Conservation (phyloP, 2,888 invertebrate genomes). For the Mesorhabditis spiculigera region DNA sequence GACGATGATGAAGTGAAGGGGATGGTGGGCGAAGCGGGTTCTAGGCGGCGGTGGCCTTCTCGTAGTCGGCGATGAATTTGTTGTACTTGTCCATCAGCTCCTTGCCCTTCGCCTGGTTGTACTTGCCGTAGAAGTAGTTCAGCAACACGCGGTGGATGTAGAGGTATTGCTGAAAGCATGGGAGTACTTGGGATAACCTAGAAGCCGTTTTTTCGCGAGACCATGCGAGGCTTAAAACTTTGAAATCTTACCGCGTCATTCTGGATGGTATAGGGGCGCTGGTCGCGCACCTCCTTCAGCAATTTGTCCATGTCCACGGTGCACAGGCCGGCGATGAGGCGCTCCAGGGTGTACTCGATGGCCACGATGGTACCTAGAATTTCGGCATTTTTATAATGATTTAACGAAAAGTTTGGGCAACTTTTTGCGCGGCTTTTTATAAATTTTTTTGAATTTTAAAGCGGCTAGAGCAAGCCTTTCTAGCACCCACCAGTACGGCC, state of each 20-base stretch:
- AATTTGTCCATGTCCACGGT: constrained; percentile 27
- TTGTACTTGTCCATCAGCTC: background rate
- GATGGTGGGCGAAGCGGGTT: too few relatives aligned
- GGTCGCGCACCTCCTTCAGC: constrained; percentile 29
- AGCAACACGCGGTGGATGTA: constrained; percentile 22
- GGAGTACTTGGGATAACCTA: background rate
- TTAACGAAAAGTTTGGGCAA: constrained; percentile 5
- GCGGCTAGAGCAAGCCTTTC: background rate
- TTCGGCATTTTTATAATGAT: background rate
- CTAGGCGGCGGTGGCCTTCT: background rate
- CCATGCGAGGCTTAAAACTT: background rate
- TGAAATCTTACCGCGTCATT: constrained; percentile 20
- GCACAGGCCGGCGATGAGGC: constrained; percentile 1
- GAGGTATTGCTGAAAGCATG: constrained; percentile 8
- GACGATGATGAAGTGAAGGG: too few relatives aligned
- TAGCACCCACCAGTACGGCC: constrained; percentile 29
- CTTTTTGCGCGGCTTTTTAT: too few relatives aligned
- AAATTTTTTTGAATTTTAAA: background rate
- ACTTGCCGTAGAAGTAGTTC: constrained; percentile 29
- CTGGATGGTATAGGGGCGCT: constrained; percentile 38
- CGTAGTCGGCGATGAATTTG: background rate
- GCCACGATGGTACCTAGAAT: constrained; percentile 31
- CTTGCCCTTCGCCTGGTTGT: constrained; percentile 11
- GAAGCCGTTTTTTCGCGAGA: background rate
- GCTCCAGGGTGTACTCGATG: constrained; percentile 25